Evolutionary conservation across 2,888 invertebrate genomes (phyloP).

Genomic region (Tetramorium bicarinatum): DNA sequence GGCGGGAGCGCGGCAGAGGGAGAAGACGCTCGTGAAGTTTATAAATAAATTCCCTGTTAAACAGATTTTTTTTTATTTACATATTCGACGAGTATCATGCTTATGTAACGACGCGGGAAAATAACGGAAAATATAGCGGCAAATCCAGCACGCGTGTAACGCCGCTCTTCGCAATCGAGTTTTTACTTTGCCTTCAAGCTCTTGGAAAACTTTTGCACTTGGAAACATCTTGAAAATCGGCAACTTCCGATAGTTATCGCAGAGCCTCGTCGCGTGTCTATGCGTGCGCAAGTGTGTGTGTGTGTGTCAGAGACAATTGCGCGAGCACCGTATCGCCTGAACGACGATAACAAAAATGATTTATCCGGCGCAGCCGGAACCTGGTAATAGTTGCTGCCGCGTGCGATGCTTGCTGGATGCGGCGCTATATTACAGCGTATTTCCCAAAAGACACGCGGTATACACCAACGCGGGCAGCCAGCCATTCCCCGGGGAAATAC

Average conservation of each 20-base stretch:
- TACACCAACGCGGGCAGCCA: slow-evolving; percentile 39
- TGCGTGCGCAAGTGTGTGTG: neutral
- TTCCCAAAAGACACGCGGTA: slow-evolving; percentile 52
- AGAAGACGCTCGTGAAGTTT: neutral
- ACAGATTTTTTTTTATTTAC: neutral
- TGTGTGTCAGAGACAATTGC: neutral
- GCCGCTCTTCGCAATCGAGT: neutral
- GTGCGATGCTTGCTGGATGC: slow-evolving; percentile 11
- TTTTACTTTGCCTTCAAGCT: neutral
- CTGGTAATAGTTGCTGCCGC: neutral
- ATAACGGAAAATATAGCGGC: neutral
- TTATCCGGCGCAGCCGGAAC: slow-evolving; percentile 18
- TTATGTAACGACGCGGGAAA: neutral
- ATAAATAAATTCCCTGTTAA: slow-evolving; percentile 1
- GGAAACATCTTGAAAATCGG: neutral
- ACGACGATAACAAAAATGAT: slow-evolving; percentile 38
- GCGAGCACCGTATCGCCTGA: neutral
- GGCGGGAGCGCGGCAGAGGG: neutral
- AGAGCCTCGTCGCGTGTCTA: neutral
- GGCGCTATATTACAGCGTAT: slow-evolving; percentile 34
- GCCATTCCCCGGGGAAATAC: slow-evolving; percentile 70
- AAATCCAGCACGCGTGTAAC: neutral
- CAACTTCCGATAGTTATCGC: neutral
- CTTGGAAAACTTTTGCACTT: neutral
- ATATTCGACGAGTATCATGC: neutral